These are phyloP conservation scores for Leptarthrus brevirostris DNA, from an alignment of 2,888 invertebrate genomes.

Conservation along the genomic window DNA sequence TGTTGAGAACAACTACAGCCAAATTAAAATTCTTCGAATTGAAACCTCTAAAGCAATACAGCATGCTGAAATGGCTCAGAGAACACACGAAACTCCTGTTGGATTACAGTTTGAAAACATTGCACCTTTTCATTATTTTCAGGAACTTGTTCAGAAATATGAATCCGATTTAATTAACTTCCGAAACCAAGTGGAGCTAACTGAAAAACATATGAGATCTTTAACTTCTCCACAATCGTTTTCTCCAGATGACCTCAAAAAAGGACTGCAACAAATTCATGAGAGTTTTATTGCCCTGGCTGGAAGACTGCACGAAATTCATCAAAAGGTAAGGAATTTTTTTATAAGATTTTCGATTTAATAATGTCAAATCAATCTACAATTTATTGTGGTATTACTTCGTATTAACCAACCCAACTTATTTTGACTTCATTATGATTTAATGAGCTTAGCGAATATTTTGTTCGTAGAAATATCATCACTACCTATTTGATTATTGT, in stretches of 20 bases:
- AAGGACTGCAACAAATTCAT: conserved; percentile 84
- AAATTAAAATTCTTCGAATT: conserved; percentile 70
- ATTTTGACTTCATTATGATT: too few species aligned
- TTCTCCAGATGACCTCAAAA: conserved; percentile 80
- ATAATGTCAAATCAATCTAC: too few species aligned
- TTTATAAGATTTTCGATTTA: too few species aligned
- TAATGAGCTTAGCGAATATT: too few species aligned
- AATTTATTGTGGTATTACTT: too few species aligned
- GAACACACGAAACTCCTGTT: conserved; percentile 80
- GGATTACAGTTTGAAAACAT: conserved; percentile 82
- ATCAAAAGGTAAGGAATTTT: conserved; percentile 68
- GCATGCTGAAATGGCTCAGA: conserved; percentile 81
- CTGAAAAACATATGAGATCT: conserved; percentile 78
- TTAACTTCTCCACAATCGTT: conserved; percentile 73
- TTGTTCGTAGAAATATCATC: too few species aligned
- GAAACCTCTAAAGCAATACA: conserved; percentile 80
- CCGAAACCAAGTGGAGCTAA: conserved; percentile 77
- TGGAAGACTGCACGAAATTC: conserved; percentile 85
- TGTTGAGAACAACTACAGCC: conserved; percentile 64
- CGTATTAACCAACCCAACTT: too few species aligned
- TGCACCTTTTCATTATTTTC: conserved; percentile 78
- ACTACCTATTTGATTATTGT: too few species aligned
- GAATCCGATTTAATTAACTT: conserved; percentile 77
- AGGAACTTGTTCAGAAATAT: conserved; percentile 75
- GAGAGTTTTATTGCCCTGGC: conserved; percentile 88